Base-by-base conservation (phyloP, 2,113 vertebrate genomes). In the Scortum barcoo region DNA sequence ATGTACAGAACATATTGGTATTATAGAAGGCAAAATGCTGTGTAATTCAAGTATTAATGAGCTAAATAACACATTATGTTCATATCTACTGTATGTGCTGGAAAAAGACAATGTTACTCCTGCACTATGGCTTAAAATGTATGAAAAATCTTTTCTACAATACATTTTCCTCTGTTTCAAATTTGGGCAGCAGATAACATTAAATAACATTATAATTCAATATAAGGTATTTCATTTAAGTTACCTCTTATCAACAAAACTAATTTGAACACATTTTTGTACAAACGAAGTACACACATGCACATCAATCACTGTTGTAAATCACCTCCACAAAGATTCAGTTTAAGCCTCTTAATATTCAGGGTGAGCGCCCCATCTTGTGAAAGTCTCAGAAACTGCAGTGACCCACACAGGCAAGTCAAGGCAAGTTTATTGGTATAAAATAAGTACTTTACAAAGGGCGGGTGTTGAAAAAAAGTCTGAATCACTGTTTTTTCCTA, bases 381-480 rank as follows among this genome's bases (percentile, higher is more conserved):
- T 88, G 82, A 63, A 63, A 2, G 40, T 78, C 87, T 70, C 24
- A 51, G 70, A 84, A 71, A 92, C 10, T 81, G 69, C 88, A 86
- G 50, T 54, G 9, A 36, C n/a, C 6, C 60, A 22, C 9, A 30
- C 1, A 58, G 14, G 20, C 19, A n/a, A 46, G 26, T 3, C 14
- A 56, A 8, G 26, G 5, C 14, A 56, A 8, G 22, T 40, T 14
- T n/a, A 72, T 46, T 57, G 20, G 2, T 56, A 12, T 40, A 5
- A 4, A 36, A 36, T 36, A 11, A 33, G 67, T 26, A 33, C n/a
- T 71, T 26, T 56, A 42, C 33, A 19, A 17, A 48, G 4, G 16
- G 44, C 16, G 14, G 16, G 16, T 48, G 44, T 48, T 4, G 44
- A 17, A 48, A 16, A 48, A 17, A 48, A 19, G 46, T 6, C 17